Base-by-base conservation (phyloP, 1,140 invertebrate species). In the Portunus trituberculatus region DNA sequence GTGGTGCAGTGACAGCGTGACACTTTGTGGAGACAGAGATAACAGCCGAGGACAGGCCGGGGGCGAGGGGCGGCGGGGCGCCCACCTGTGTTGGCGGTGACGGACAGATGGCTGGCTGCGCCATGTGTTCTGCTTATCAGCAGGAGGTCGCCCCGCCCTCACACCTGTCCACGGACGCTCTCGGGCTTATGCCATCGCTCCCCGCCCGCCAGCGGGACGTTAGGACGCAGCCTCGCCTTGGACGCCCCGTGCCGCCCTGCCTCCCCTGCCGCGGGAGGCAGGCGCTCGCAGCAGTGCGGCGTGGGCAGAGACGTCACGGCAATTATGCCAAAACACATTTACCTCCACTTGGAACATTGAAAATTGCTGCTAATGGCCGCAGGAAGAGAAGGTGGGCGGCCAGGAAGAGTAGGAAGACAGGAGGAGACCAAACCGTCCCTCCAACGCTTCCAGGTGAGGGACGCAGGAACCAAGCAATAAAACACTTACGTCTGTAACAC, bases 361-460 rank as follows among this genome's bases (percentile, higher is more conserved):
- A 91, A 91, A 91, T 91, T 91, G 90, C 48, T 91, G 90, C 52
- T 93, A 93, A 93, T 93, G 92, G 28, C 25, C 52, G 29, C 7
- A 32, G 59, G 90, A 52, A 29, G 46, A 92, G 52, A 59, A 59
- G 0, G 52, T 12, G 16, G 52, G 52, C 10, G 90, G 48, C n/a
- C 29, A 59, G 90, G n/a, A 48, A 20, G n/a, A 32, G 90, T 6
- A 39, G 89, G 28, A 28, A 0, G 89, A 29, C 4, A 32, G 10
- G 59, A 48, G 76, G 96, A 94, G 96, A 97, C 97, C 12, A 76
- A 76, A 76, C 1, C 67, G 20, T n/a, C 8, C 20, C 20, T 12
- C 25, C 67, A n/a, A 0, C 8, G 20, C n/a, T 20, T 76, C 67
- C 67, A n/a, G 67, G 67, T 76, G 25, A 76, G 67, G 67, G 67